These are phyloP conservation scores for Cephus cinctus DNA, from an alignment of 1,140 invertebrate species.

Conservation along the genomic window DNA sequence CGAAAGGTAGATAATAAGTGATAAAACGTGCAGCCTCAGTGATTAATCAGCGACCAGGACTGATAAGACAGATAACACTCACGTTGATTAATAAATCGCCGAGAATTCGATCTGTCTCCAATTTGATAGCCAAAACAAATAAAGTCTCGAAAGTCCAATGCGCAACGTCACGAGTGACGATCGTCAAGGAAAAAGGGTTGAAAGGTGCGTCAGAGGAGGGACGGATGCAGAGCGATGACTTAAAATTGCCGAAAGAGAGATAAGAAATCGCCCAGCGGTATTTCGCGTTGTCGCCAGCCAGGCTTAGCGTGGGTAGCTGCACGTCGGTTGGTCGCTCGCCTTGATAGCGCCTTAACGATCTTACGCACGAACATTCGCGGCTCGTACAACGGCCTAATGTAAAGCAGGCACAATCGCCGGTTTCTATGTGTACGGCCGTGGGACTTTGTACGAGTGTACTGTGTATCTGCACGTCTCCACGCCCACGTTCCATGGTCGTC, in stretches of 20 bases:
- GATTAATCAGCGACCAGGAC: no score
- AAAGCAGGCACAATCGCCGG: slow-evolving; percentile 11
- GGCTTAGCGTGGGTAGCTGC: slow-evolving; percentile 7
- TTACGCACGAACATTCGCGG: not conserved
- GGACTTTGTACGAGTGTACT: not conserved
- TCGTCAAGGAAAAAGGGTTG: not conserved
- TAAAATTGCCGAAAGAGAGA: no score
- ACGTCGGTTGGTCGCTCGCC: no score
- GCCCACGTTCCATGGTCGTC: not conserved
- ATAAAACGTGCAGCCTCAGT: no score
- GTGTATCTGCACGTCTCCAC: slow-evolving; percentile 1
- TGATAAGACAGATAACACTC: no score
- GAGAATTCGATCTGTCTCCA: no score
- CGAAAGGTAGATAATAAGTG: not conserved
- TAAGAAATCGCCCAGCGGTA: not conserved
- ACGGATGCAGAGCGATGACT: not conserved
- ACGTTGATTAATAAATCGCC: no score
- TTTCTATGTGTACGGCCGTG: slow-evolving; percentile 2
- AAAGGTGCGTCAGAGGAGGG: not conserved
- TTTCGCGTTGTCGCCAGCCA: not conserved
- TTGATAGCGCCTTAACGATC: slow-evolving; percentile 6
- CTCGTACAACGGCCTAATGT: not conserved
- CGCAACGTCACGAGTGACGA: not conserved
- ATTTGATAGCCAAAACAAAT: not conserved
- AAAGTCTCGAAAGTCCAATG: not conserved